Evolutionary conservation across 2,113 vertebrate species (phyloP).

Genomic region (Anser brachyrhynchus): DNA sequence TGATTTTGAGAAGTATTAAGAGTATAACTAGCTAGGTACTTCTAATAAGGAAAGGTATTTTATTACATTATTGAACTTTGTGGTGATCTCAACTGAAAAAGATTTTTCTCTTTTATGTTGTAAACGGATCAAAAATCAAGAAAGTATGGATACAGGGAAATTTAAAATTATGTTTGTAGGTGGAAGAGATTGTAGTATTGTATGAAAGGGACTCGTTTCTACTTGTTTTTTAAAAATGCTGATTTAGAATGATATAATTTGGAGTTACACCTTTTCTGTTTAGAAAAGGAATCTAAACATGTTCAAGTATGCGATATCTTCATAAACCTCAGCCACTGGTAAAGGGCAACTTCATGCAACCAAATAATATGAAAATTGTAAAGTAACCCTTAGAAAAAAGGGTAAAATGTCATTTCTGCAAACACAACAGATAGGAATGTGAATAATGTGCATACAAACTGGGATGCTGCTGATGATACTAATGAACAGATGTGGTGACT

Average conservation of each 20-base stretch:
- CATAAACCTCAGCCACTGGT: conserved; percentile 70
- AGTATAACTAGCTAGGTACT: conserved; percentile 78
- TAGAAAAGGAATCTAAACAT: conserved; percentile 64
- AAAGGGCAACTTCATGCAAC: conserved; percentile 80
- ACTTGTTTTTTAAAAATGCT: conserved; percentile 46
- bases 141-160: conserved; percentile 33
- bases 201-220: conserved; percentile 50
- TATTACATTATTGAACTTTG: conserved; percentile 77
- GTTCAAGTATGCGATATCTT: conserved; percentile 63
- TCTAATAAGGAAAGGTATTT: conserved; percentile 80
- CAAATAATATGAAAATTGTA: conserved; percentile 77
- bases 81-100: conserved; percentile 68
- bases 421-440: conserved; percentile 82
- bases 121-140: conserved; percentile 58
- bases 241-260: conserved; percentile 52
- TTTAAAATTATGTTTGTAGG: conserved; percentile 16
- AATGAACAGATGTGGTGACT: conserved; percentile 79
- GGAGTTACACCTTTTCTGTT: conserved; percentile 61
- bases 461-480: conserved; percentile 77
- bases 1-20: conserved; percentile 78
- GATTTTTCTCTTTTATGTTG: conserved; percentile 58
- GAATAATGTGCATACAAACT: conserved; percentile 80
- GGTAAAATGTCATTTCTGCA: conserved; percentile 74
- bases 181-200: conserved; percentile 53
- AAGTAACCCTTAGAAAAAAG: conserved; percentile 75